Evolutionary conservation across 1,140 invertebrate genomes (phyloP).

Genomic region (Daktulosphaira vitifoliae): DNA sequence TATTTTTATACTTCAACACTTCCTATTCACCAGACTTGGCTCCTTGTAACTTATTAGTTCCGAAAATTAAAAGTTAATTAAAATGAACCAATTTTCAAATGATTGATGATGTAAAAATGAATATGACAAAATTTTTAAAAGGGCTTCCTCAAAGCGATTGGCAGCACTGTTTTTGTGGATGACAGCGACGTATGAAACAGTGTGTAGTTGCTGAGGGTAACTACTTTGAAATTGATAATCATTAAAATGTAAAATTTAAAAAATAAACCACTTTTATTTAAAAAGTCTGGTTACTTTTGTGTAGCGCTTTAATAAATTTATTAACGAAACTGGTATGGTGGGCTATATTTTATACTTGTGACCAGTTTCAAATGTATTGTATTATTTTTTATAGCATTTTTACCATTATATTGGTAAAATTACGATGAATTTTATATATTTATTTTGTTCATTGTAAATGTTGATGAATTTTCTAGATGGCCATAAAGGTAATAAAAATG

Average conservation of each 20-base stretch:
- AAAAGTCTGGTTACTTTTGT: constrained; percentile 21
- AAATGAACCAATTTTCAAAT: constrained; percentile 37
- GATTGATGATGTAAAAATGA: constrained; percentile 35
- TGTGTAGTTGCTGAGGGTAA: constrained; percentile 1
- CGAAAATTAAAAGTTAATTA: constrained; percentile 37
- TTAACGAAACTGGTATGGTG: not conserved
- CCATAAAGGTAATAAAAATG: no score
- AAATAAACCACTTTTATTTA: constrained; percentile 13
- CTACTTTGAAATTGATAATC: constrained; percentile 18
- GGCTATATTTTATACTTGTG: no score
- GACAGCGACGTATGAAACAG: constrained; percentile 18
- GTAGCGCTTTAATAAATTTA: not conserved
- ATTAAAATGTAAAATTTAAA: constrained; percentile 14
- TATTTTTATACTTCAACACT: constrained; percentile 37
- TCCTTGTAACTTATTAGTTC: constrained; percentile 39
- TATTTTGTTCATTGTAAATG: no score
- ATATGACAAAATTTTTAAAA: constrained; percentile 28
- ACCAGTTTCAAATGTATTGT: no score
- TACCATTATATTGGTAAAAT: no score
- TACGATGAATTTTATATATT: no score
- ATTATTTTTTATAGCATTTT: no score
- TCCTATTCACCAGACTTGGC: constrained; percentile 40
- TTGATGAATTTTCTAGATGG: no score
- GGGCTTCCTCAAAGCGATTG: constrained; percentile 28
- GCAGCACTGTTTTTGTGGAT: constrained; percentile 29